These are phyloP conservation scores for Sorex maritimensis DNA, from an alignment of 2,797 vertebrate species.

Conservation along the genomic window DNA sequence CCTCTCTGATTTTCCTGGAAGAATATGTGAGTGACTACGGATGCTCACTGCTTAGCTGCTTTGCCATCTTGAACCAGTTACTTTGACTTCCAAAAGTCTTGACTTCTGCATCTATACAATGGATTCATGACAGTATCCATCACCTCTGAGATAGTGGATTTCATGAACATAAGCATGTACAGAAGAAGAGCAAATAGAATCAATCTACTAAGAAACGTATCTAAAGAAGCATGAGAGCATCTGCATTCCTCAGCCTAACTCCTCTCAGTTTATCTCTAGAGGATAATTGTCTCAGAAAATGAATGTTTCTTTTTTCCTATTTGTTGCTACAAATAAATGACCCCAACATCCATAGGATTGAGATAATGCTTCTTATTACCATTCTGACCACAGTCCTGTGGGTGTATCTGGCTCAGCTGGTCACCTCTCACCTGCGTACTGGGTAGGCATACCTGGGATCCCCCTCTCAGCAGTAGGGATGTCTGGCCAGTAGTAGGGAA, in stretches of 20 bases:
- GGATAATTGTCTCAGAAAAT: neutral
- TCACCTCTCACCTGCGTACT: neutral
- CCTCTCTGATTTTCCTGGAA: neutral
- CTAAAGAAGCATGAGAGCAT: neutral
- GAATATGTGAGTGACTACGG: neutral
- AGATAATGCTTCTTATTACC: neutral
- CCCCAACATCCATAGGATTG: neutral
- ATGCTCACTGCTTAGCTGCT: neutral
- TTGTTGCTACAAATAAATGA: neutral
- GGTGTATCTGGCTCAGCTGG: neutral
- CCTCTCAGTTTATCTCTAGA: neutral
- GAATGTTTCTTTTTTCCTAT: neutral
- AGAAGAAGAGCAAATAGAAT: neutral
- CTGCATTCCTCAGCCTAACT: neutral
- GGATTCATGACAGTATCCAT: neutral
- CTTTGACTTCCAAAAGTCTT: slow-evolving; percentile 6
- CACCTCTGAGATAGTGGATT: neutral
- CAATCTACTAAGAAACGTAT: neutral
- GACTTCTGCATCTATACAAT: slow-evolving; percentile 12
- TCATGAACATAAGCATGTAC: neutral
- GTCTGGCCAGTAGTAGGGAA: neutral
- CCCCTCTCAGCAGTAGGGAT: neutral
- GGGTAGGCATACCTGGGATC: neutral
- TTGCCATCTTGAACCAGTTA: neutral
- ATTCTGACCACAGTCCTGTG: neutral